A percentile compares a stretch with the other conserved stretches of the same genome.
Conservation (phyloP, 2,888 invertebrate genomes). For the Drosophila lutescens region DNA sequence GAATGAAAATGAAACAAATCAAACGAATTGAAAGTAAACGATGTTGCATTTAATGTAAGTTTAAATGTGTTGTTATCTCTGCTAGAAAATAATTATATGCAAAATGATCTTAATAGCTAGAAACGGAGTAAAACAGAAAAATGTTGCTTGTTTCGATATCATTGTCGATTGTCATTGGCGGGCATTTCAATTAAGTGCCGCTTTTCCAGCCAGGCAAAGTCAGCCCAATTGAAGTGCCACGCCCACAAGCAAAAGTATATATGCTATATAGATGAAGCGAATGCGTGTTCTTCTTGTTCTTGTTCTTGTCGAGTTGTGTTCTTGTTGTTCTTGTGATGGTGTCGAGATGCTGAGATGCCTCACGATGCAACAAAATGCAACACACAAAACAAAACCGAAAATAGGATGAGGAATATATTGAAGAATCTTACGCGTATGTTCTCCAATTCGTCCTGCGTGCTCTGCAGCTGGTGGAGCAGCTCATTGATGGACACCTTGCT, state of each 20-base stretch:
- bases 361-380: conserved; percentile 83
- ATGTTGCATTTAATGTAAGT: conserved; percentile 64
- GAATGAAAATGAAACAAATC: conserved; percentile 52
- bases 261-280: conserved; percentile 20
- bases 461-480: conserved; percentile 92
- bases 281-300: conserved; percentile 34
- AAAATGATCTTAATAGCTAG: conserved; percentile 62
- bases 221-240: conserved; percentile 66
- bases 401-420: conserved; percentile 83
- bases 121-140: conserved; percentile 36
- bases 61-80: conserved; percentile 44
- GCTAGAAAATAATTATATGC: conserved; percentile 49
- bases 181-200: conserved; percentile 71
- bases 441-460: conserved; percentile 93
- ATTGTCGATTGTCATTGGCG: conserved; percentile 14
- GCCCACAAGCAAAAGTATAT: conserved; percentile 26
- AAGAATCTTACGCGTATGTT: conserved; percentile 91
- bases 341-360: conserved; percentile 35
- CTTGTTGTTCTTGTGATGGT: conserved; percentile 28
- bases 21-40: conserved; percentile 57
- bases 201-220: conserved; percentile 71
- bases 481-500: conserved; percentile 92
- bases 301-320: conserved; percentile 32
- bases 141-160: conserved; percentile 14
- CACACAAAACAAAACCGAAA: conserved; percentile 83